These are phyloP conservation scores for Chelonus formosanus DNA, from an alignment of 2,888 invertebrate genomes.

Conservation along the genomic window DNA sequence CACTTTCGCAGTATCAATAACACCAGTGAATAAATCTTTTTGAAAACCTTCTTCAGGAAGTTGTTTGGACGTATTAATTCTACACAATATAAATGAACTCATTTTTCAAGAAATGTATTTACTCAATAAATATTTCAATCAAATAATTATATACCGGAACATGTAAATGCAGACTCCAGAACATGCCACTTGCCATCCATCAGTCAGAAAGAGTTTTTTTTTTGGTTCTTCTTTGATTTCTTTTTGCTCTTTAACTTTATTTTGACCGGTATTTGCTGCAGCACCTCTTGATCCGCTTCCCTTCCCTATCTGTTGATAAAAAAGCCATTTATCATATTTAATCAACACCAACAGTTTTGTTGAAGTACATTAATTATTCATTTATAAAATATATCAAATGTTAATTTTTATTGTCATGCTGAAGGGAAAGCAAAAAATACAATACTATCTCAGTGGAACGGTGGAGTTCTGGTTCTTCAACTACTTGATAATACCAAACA, in stretches of 20 bases:
- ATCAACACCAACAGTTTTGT: no score
- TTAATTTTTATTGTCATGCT: no score
- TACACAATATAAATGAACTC: conserved; percentile 33
- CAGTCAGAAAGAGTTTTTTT: conserved; percentile 84
- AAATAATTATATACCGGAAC: conserved; percentile 68
- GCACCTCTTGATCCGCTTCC: conserved; percentile 45
- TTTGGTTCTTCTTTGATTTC: conserved; percentile 66
- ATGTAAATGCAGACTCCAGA: conserved; percentile 87
- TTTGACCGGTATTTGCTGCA: conserved; percentile 51
- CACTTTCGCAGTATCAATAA: conserved; percentile 80
- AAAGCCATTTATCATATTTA: not conserved
- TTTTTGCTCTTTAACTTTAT: conserved; percentile 63
- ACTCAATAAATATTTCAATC: not conserved
- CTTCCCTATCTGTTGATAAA: conserved; percentile 48
- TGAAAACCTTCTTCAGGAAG: conserved; percentile 93
- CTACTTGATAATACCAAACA: conserved; percentile 89
- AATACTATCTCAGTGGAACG: conserved; percentile 60
- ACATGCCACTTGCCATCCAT: conserved; percentile 83
- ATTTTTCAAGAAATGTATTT: not conserved
- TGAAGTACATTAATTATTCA: no score
- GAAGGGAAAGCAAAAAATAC: not conserved
- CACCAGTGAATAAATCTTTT: conserved; percentile 81
- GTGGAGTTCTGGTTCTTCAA: conserved; percentile 74
- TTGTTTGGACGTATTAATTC: conserved; percentile 82
- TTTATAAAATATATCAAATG: no score